Percentiles rank a stretch among this genome's conserved stretches.
phyloP scores from a whole-genome alignment of 2,113 vertebrate genomes.

The Istiophorus platypterus region DNA sequence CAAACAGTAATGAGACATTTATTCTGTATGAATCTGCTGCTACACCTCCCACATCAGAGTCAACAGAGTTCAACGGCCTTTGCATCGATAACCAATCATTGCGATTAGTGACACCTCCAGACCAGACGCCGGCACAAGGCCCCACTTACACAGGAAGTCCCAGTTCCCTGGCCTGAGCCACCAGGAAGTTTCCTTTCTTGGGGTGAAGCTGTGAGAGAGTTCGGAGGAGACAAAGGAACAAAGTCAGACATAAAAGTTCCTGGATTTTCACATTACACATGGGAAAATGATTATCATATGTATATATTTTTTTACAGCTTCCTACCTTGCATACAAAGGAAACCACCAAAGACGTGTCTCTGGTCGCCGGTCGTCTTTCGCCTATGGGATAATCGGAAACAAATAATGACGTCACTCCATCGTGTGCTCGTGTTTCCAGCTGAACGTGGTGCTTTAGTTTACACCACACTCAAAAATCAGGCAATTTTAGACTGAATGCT shows the following conservation, averaged over 20 bases:
- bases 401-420: background rate
- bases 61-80: background rate
- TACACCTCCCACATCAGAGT: background rate
- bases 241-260: background rate
- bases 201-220: constrained; percentile 79
- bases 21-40: background rate
- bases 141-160: constrained; percentile 94
- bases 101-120: background rate
- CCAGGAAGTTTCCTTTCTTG: constrained; percentile 93
- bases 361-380: constrained; percentile 10
- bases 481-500: too few relatives aligned
- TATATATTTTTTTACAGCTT: background rate
- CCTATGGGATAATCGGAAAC: constrained; percentile 39
- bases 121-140: too few relatives aligned
- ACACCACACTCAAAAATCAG: background rate
- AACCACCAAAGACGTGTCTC: constrained; percentile 87
- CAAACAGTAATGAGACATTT: background rate
- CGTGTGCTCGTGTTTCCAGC: background rate
- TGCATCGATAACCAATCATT: background rate
- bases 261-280: background rate
- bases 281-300: background rate
- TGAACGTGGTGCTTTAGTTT: background rate
- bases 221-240: background rate
- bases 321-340: constrained; percentile 94
- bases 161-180: constrained; percentile 88